A percentile compares a stretch with the other conserved stretches of the same genome.
These are phyloP conservation scores for Aegithalos caudatus DNA, from an alignment of 2,113 vertebrate species.

Conservation along the genomic window DNA sequence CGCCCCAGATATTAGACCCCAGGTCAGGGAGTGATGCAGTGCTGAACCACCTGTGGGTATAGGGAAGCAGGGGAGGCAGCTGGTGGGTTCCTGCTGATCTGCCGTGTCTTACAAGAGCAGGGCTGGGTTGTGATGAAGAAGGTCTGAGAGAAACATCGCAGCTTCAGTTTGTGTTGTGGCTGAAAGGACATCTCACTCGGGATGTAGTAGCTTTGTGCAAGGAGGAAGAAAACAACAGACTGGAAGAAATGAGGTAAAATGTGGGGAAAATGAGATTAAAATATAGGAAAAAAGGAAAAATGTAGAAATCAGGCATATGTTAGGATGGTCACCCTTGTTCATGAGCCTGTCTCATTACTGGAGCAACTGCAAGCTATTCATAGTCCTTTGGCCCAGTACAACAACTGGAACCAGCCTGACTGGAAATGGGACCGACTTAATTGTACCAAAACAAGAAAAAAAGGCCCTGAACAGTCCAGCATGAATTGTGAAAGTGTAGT, in stretches of 20 bases:
- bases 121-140: neutral
- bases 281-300: neutral
- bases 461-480: neutral
- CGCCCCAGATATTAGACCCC: neutral
- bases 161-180: neutral
- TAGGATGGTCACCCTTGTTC: neutral
- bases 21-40: fast-evolving
- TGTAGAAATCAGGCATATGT: neutral
- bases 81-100: neutral
- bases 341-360: fast-evolving
- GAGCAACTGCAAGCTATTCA: neutral
- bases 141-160: neutral
- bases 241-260: neutral
- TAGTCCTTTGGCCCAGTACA: neutral
- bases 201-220: neutral
- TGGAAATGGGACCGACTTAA: neutral
- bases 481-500: neutral
- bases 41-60: neutral
- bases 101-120: fast-evolving
- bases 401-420: neutral
- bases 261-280: neutral
- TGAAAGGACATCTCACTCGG: neutral
- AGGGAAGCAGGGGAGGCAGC: neutral
- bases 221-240: neutral
- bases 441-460: neutral